Conservation (phyloP, 1,140 invertebrate species). For the Eriocheir sinensis region DNA sequence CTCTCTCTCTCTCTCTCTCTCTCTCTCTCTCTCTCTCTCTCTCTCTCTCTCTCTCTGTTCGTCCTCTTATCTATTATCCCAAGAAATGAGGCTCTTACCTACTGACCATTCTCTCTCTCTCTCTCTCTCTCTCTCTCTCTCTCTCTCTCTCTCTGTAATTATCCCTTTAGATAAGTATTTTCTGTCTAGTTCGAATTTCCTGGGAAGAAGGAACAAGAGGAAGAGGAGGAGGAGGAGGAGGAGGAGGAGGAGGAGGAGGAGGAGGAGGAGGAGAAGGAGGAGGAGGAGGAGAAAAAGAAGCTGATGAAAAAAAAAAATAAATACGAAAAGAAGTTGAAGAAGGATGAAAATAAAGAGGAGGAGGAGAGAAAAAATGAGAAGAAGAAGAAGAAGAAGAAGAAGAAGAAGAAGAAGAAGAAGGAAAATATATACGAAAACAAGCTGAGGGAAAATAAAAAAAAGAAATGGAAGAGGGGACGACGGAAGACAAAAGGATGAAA, state of each 20-base stretch:
- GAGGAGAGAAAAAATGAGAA: not conserved
- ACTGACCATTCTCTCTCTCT: not conserved
- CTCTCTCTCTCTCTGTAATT: constrained; percentile 49
- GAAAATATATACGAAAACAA: too few species aligned
- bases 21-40: not conserved
- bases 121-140: constrained; percentile 56
- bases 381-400: not conserved
- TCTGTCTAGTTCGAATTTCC: not conserved
- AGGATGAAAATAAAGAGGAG: too few species aligned
- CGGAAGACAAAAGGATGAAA: too few species aligned
- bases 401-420: not conserved
- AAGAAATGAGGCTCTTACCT: not conserved
- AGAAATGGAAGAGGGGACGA: too few species aligned
- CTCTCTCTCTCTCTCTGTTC: not conserved
- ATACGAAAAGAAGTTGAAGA: too few species aligned
- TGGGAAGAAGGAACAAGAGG: not conserved
- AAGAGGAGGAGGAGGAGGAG: not conserved
- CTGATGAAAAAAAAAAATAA: too few species aligned
- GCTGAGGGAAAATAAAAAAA: not conserved
- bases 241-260: constrained; percentile 30
- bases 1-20: not conserved
- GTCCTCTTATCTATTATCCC: constrained; percentile 14
- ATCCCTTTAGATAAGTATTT: not conserved
- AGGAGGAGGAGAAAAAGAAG: too few species aligned
- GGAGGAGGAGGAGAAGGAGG: not conserved